phyloP scores from a whole-genome alignment of 2,797 vertebrate genomes.

The Acanthurus tractus region DNA sequence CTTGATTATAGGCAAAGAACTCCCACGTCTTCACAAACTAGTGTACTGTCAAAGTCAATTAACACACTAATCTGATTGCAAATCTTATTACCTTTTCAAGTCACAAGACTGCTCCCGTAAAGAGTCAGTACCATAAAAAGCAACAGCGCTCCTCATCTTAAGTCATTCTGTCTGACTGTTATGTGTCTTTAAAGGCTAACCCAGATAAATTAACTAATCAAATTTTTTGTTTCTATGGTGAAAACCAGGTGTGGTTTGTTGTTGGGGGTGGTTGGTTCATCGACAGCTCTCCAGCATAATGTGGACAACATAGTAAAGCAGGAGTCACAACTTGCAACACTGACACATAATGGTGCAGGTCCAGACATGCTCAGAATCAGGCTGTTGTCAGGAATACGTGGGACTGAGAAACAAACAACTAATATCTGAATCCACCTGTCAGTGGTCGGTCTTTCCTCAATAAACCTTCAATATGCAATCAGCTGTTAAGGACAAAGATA shows the following conservation, averaged over 20 bases:
- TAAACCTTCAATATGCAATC: too few relatives aligned
- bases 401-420: too few relatives aligned
- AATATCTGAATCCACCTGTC: too few relatives aligned
- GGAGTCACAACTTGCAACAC: slow-evolving; percentile 7
- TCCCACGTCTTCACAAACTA: background rate
- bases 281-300: background rate
- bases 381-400: too few relatives aligned
- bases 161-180: background rate
- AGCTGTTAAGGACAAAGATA: too few relatives aligned
- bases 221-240: background rate
- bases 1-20: background rate
- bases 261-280: slow-evolving; percentile 3
- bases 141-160: background rate
- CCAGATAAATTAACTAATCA: background rate
- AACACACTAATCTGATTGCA: slow-evolving; percentile 33
- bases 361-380: too few relatives aligned
- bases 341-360: background rate
- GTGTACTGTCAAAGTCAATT: slow-evolving; percentile 25
- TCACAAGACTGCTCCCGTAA: background rate
- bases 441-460: too few relatives aligned
- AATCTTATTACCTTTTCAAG: slow-evolving; percentile 34
- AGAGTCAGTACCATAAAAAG: slow-evolving; percentile 1
- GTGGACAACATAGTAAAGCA: background rate
- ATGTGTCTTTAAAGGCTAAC: background rate
- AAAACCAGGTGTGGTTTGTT: slow-evolving; percentile 5